A percentile compares a stretch with the other conserved stretches of the same genome.
Evolutionary conservation across 2,797 vertebrate genomes (phyloP).

Genomic region (Lemur catta): DNA sequence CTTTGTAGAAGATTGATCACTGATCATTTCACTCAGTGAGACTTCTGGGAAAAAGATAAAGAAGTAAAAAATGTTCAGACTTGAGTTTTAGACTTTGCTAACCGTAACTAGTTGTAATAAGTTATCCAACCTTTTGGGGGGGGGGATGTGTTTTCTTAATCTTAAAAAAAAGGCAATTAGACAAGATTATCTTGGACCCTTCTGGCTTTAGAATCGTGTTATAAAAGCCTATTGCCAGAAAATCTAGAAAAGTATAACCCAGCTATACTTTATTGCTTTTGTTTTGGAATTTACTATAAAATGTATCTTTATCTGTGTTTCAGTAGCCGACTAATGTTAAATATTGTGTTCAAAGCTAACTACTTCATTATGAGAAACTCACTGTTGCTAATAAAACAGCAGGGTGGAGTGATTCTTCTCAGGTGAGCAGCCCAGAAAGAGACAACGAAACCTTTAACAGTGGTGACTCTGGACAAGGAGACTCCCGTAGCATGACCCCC

Average conservation of each 20-base stretch:
- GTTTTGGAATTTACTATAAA: constrained; percentile 49
- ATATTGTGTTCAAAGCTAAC: constrained; percentile 71
- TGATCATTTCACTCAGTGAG: constrained; percentile 14
- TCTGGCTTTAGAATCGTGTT: background rate
- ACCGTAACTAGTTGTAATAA: background rate
- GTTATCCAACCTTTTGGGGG: background rate
- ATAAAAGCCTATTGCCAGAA: background rate
- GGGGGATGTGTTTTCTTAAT: background rate
- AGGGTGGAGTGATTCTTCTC: constrained; percentile 96
- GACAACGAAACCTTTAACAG: constrained; percentile 89
- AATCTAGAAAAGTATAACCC: constrained; percentile 1
- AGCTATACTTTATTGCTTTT: constrained; percentile 2
- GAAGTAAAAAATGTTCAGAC: background rate
- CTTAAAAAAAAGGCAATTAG: background rate
- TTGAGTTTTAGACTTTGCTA: constrained; percentile 23
- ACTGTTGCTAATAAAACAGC: constrained; percentile 82
- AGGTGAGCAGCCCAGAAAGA: constrained; percentile 94
- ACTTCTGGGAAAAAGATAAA: background rate
- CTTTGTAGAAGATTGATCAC: background rate
- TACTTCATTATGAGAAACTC: constrained; percentile 69
- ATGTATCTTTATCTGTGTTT: constrained; percentile 53
- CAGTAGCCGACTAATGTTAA: constrained; percentile 68
- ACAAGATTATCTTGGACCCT: background rate
- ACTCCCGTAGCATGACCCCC: constrained; percentile 90
- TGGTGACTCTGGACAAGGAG: constrained; percentile 93